These are phyloP conservation scores for Indicator indicator DNA, from an alignment of 2,113 vertebrate genomes.

Conservation along the genomic window DNA sequence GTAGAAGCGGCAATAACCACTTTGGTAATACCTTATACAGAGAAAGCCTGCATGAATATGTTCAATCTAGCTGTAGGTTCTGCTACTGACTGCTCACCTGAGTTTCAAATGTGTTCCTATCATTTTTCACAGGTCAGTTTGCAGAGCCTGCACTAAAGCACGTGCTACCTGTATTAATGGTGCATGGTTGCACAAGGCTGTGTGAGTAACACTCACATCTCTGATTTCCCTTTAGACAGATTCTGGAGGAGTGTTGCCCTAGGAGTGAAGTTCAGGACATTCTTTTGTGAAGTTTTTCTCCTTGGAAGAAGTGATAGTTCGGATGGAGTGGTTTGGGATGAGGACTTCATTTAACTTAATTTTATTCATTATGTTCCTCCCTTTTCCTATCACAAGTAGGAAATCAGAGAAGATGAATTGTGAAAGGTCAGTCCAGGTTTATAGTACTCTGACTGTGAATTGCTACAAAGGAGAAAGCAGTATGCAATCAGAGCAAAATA, in stretches of 20 bases:
- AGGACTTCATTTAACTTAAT: neutral
- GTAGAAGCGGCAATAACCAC: neutral
- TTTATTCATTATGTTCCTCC: neutral
- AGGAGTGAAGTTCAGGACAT: neutral
- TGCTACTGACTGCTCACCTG: neutral
- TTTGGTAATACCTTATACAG: neutral
- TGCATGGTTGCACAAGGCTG: accelerated
- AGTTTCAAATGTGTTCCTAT: neutral
- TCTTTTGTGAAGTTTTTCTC: neutral
- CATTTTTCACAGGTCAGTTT: neutral
- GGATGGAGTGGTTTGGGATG: neutral
- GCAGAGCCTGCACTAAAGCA: neutral
- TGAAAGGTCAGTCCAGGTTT: neutral
- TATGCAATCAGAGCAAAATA: neutral
- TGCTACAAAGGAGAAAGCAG: neutral
- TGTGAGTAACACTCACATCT: neutral
- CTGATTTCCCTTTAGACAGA: neutral
- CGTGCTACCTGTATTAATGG: neutral
- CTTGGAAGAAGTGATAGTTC: neutral
- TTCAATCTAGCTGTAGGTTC: neutral
- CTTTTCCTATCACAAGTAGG: neutral
- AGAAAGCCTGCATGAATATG: neutral
- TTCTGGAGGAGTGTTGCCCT: neutral
- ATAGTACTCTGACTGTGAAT: neutral
- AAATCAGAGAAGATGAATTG: neutral